Base-by-base conservation (phyloP, 2,888 invertebrate genomes). In the Metalampra italica region DNA sequence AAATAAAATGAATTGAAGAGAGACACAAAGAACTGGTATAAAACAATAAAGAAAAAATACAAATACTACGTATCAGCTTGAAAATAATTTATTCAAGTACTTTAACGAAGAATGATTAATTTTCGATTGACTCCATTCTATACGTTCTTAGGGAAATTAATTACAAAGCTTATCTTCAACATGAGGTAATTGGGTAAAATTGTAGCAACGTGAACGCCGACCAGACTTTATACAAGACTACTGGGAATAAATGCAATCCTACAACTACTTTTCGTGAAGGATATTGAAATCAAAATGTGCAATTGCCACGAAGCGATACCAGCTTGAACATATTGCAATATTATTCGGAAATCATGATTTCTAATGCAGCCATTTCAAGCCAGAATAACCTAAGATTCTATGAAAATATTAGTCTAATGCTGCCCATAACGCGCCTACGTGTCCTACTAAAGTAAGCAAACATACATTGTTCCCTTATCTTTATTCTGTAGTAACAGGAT, bases 371-470 rank as follows among this genome's bases (percentile, higher is more conserved):
- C 12, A 32, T 43, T 43, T 49, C 53, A 51, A 48, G 56, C 53
- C 53, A 49, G 52, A 60, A 60, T 60, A 55, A 57, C 55, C 54
- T 69, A 69, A 70, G 61, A 72, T 63, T 54, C 59, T 64, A 64
- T 60, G 68, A 71, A 75, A 74, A 71, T 75, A 78, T 72, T 70
- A 62, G 59, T 48, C 50, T 60, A 64, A 56, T 61, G 71, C 72
- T 63, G 62, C 61, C 66, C 59, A 70, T 72, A 68, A 71, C 46
- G 52, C 78, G 67, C 81, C 80, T 72, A 82, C 80, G 66, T 60
- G 56, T 53, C 34, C 57, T 45, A 62, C 65, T 64, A 57, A 64
- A 60, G 56, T 58, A 56, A 55, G 54, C 55, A 59, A 54, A 50
- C 52, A 60, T 57, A 59, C 64, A 64, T 60, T 60, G 54, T 56